A percentile compares a stretch with the other conserved stretches of the same genome.
Evolutionary conservation across 2,797 vertebrate species (phyloP).

Genomic region (Atherinosoma microstoma): DNA sequence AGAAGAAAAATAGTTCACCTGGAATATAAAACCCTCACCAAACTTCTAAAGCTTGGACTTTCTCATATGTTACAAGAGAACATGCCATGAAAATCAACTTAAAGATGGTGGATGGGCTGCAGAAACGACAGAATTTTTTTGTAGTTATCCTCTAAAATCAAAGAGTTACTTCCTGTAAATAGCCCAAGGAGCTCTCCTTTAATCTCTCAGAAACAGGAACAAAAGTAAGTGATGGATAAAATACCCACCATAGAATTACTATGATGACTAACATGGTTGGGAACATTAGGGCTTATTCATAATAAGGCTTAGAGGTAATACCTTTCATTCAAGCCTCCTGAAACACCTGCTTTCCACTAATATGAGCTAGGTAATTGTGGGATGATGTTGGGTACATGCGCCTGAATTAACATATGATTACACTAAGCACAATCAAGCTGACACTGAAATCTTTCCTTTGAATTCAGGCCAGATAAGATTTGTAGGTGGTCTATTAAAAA

Average conservation of each 20-base stretch:
- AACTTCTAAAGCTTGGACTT: conserved; percentile 46
- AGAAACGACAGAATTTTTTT: conserved; percentile 22
- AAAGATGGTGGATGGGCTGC: conserved; percentile 7
- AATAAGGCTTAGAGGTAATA: conserved; percentile 64
- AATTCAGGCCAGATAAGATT: conserved; percentile 26
- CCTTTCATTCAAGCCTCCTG: conserved; percentile 55
- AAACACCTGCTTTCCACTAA: conserved; percentile 59
- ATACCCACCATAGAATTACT: conserved; percentile 53
- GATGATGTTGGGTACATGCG: conserved; percentile 41
- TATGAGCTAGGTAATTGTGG: conserved; percentile 58
- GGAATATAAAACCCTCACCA: conserved; percentile 39
- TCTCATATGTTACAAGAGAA: conserved; percentile 7
- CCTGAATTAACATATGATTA: conserved; percentile 57
- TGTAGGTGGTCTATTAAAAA: conserved; percentile 30
- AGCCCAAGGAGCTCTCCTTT: conserved; percentile 44
- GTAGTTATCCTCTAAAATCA: conserved; percentile 38
- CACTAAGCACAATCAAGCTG: conserved; percentile 51
- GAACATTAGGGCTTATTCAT: conserved; percentile 63
- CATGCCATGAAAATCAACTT: conserved; percentile 19
- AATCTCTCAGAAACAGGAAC: conserved; percentile 47
- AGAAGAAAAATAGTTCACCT: conserved; percentile 11
- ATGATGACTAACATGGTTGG: conserved; percentile 57
- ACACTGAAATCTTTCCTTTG: conserved; percentile 37
- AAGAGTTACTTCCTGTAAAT: conserved; percentile 36
- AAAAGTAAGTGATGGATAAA: conserved; percentile 50